These are phyloP conservation scores for Sitobion miscanthi DNA, from an alignment of 1,140 invertebrate genomes.

Conservation along the genomic window DNA sequence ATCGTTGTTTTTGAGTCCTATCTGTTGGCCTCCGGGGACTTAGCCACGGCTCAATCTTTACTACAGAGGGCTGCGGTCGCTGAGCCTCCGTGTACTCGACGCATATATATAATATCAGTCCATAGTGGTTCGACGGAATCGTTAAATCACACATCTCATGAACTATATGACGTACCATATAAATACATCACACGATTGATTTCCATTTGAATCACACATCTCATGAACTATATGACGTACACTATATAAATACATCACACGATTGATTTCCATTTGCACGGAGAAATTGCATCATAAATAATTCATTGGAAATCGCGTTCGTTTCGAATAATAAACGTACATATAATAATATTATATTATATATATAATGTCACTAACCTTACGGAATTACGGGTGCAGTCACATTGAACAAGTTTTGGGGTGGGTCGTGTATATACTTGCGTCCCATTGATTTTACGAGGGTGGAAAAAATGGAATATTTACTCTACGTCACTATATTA, in stretches of 20 bases:
- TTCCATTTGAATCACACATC: not conserved
- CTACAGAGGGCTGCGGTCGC: too few relatives aligned
- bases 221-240: not conserved
- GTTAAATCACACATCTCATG: not conserved
- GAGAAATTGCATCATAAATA: not conserved
- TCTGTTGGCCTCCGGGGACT: too few relatives aligned
- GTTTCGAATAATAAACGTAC: not conserved
- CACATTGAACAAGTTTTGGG: not conserved
- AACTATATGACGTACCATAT: not conserved
- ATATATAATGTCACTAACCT: not conserved
- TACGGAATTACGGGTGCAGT: not conserved
- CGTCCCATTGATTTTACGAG: not conserved
- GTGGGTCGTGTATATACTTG: slow-evolving; percentile 12
- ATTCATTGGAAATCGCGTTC: not conserved
- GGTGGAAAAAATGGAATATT: not conserved
- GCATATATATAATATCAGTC: not conserved
- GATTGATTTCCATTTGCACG: not conserved
- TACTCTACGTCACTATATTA: not conserved
- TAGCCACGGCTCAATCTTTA: too few relatives aligned
- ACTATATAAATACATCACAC: not conserved
- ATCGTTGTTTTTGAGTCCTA: not conserved
- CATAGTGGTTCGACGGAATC: not conserved
- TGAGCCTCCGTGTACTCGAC: not conserved
- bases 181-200: not conserved
- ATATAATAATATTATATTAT: not conserved